phyloP scores from a whole-genome alignment of 2,888 invertebrate species.

The Cheilosia soror region DNA sequence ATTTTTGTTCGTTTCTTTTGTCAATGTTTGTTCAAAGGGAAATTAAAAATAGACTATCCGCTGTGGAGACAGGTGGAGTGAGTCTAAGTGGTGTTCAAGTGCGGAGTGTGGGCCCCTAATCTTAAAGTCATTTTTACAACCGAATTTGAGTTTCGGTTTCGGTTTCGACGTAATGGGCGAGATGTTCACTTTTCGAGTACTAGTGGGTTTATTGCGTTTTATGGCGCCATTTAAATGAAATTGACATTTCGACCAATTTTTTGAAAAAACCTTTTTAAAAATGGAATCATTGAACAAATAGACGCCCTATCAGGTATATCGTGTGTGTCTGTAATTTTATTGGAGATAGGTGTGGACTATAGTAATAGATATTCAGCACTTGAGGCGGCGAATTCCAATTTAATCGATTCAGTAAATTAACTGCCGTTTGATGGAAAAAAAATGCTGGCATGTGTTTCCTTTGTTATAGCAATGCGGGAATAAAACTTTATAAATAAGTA shows the following conservation, averaged over 20 bases:
- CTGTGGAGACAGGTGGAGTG: constrained; percentile 46
- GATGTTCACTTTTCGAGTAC: background rate
- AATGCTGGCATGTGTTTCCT: no score
- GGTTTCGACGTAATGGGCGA: background rate
- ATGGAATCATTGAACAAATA: background rate
- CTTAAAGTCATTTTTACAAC: background rate
- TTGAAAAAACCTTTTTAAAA: background rate
- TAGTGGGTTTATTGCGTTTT: background rate
- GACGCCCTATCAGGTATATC: background rate
- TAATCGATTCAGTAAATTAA: background rate
- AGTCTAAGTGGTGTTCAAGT: constrained; percentile 32
- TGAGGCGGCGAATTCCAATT: background rate
- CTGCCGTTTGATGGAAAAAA: no score
- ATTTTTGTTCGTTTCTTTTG: constrained; percentile 8
- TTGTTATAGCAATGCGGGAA: no score
- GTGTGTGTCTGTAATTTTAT: background rate
- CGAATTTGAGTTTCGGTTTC: background rate
- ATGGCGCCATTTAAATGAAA: constrained; percentile 15
- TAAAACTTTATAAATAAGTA: no score
- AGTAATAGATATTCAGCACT: background rate
- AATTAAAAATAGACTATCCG: constrained; percentile 14
- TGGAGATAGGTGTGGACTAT: background rate
- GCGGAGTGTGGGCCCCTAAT: background rate
- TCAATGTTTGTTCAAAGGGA: constrained; percentile 27
- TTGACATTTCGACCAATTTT: constrained; percentile 4